These are phyloP conservation scores for Equus przewalskii DNA, from an alignment of 2,113 vertebrate species.

Conservation along the genomic window DNA sequence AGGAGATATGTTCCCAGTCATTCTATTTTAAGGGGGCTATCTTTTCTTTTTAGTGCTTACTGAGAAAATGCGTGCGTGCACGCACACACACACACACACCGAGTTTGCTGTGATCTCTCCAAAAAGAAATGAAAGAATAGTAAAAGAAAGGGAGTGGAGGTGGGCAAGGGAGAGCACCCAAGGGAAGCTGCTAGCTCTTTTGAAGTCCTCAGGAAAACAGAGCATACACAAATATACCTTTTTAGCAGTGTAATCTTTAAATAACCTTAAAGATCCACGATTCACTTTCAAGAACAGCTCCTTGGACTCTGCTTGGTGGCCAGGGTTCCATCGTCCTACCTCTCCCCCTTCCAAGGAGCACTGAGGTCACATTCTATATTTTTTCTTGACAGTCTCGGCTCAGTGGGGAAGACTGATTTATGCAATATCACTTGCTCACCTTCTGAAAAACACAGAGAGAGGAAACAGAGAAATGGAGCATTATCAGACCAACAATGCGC, in stretches of 20 bases:
- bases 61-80: not conserved
- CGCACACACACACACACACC: not conserved
- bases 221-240: slow-evolving; percentile 70
- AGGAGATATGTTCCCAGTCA: slow-evolving; percentile 52
- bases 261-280: slow-evolving; percentile 54
- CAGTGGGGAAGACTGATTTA: slow-evolving; percentile 39
- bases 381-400: not conserved
- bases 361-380: not conserved
- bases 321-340: not conserved
- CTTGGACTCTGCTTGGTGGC: not conserved
- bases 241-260: slow-evolving; percentile 60
- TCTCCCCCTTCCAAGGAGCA: not conserved
- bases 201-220: slow-evolving; percentile 57
- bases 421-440: slow-evolving; percentile 1
- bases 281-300: slow-evolving; percentile 57
- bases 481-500: not conserved
- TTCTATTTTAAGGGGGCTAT: slow-evolving; percentile 73
- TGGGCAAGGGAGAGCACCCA: slow-evolving; percentile 34
- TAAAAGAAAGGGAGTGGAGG: slow-evolving; percentile 35
- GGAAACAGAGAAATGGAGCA: slow-evolving; percentile 17
- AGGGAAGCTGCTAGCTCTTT: slow-evolving; percentile 49
- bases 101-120: slow-evolving; percentile 2
- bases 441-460: not conserved
- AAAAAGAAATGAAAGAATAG: not conserved
- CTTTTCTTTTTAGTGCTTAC: slow-evolving; percentile 67